Evolutionary conservation across 2,797 vertebrate species (phyloP), one percentile per base, ranked within the genome.

Genomic region (Argyrosomus regius): DNA sequence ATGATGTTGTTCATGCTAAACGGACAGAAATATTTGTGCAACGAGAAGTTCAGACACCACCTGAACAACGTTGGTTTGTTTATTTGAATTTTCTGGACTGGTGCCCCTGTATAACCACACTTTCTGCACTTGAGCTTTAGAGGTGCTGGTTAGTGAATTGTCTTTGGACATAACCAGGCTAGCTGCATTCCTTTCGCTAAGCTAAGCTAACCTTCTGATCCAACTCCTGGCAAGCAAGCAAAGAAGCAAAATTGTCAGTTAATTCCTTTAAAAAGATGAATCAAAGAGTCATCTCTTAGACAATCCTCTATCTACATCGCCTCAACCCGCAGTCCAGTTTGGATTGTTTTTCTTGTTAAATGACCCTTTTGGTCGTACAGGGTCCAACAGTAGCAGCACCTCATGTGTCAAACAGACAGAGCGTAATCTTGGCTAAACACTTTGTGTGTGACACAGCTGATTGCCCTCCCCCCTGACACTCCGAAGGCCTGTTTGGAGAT

Each of bases 331-430:
- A 16, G 17, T 43, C 39, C 31, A 11, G 12, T 60, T 45, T 43
- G 26, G 52, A 61, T 67, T 81, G 58, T 75, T 79, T 75, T 75
- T 50, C 60, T 3, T 45, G 43, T 45, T 43, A 39, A 83, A 87
- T 75, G 14, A 49, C 31, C 59, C 72, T 72, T 85, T 80, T 80
- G 72, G 61, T 17, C 10, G 13, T 1, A 18, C 46, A 66, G 12
- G 24, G 6, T 59, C 45, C 48, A 43, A 50, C 65, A 72, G 18
- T 1, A 41, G 63, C 78, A 78, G 46, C 81, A 64, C 75, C 75
- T 81, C 58, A 61, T 58, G 73, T 82, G 82, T 82, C 69, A 84
- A 82, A 61, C 72, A 70, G 72, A 72, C 76, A 57, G 64, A 83
- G 68, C 3, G 43, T 70, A 66, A 81, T 74, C 82, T 70, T 43